A percentile compares a stretch with the other conserved stretches of the same genome.
Conservation (phyloP, 2,888 invertebrate genomes). For the Norana najaformis region DNA sequence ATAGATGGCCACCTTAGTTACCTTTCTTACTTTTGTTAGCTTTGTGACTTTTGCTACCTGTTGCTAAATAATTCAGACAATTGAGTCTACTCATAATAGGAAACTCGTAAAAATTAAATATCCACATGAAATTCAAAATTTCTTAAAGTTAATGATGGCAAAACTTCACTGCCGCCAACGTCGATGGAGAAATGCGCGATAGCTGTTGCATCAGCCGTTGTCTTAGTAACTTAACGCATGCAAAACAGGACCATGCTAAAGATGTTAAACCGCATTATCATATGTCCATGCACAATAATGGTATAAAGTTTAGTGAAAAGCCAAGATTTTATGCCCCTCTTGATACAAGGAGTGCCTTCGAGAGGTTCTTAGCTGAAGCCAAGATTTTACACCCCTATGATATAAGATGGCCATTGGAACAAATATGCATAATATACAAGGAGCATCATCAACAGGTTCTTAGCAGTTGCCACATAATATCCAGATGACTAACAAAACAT, state of each 20-base stretch:
- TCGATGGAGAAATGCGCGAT: neutral
- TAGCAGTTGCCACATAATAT: neutral
- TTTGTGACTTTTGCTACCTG: neutral
- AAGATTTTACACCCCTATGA: neutral
- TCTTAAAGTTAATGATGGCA: neutral
- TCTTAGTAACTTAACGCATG: neutral
- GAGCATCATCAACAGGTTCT: neutral
- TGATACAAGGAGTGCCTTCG: neutral
- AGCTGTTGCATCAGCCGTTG: neutral
- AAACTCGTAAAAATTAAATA: constrained; percentile 10
- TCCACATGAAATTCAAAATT: neutral
- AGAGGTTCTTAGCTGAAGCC: neutral
- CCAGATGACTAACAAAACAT: too few relatives aligned
- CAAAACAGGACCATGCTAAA: neutral
- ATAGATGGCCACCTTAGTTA: neutral
- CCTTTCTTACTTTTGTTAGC: constrained; percentile 13
- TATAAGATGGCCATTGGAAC: too few relatives aligned
- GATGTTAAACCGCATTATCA: neutral
- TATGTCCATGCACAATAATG: neutral
- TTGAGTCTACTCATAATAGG: neutral
- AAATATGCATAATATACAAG: too few relatives aligned
- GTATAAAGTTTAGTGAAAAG: neutral
- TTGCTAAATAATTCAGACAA: neutral
- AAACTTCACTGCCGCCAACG: neutral
- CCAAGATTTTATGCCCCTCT: neutral